Base-by-base conservation (phyloP, 23 tunicate genomes). In the Phallusia fumigata region DNA sequence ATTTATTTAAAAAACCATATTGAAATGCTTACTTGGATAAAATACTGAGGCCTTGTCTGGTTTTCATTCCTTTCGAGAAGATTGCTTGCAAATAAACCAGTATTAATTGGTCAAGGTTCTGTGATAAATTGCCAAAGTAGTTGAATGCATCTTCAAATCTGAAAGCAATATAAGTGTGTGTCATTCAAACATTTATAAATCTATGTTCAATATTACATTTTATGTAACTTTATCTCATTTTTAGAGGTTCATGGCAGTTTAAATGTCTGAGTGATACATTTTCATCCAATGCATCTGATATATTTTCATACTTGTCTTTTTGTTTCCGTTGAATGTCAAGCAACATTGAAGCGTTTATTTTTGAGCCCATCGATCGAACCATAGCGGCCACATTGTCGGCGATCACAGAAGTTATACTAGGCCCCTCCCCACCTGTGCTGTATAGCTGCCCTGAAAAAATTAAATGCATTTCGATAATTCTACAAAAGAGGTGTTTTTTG, bases 61-160 rank as follows among this genome's bases (percentile, higher is more conserved):
- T 92, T 52, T 87, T 92, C 83, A 87, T 84, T 36, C 91, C 83
- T 52, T 92, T 92, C 21, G 91, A 26, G 65, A 92, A 92, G 22
- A 92, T 34, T 13, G 97, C 97, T 75, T 85, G 80, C 52, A 92
- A 75, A 47, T 92, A 92, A 28, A 92, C 97, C 19, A 84, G 31
- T 28, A 92, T 80, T 36, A 92, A 76, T 81, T 92, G 97, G 73
- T 92, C 97, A n/a, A 92, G 86, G 65, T 92, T 86, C 64, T 80
- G 86, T 15, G 92, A 40, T 2, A 87, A 75, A 24, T 31, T 80
- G 21, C 84, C 30, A 49, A 87, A 92, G 26, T 58, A 85, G 19
- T 35, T 33, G 80, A 87, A 92, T 31, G 88, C 80, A 26, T 87
- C 91, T 18, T 92, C 97, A 84, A 92, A 87, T 65, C 97, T 92